Evolutionary conservation across 2,888 invertebrate genomes (phyloP).

Genomic region (Eupithecia tripunctaria): DNA sequence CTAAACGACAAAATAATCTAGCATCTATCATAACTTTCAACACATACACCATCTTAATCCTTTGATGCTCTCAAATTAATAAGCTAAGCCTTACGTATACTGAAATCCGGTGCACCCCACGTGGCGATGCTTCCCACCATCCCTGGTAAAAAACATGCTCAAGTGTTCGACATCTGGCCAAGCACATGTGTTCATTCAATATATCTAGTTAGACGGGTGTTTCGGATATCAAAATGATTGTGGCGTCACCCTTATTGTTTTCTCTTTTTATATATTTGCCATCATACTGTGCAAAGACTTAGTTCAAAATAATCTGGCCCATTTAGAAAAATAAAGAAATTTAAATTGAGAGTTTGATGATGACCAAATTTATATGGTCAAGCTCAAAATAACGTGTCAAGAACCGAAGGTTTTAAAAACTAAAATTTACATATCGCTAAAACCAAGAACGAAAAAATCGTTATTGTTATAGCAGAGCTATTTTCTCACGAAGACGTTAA

Average conservation of each 20-base stretch:
- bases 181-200: constrained; percentile 57
- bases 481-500: constrained; percentile 63
- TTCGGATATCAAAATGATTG: constrained; percentile 43
- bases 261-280: constrained; percentile 24
- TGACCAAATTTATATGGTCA: background rate
- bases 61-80: constrained; percentile 42
- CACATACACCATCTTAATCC: constrained; percentile 37
- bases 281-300: background rate
- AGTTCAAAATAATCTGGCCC: background rate
- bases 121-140: constrained; percentile 66
- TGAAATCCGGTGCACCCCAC: constrained; percentile 38
- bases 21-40: constrained; percentile 29
- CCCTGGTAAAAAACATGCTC: constrained; percentile 62
- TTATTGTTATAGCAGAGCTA: constrained; percentile 62
- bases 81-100: constrained; percentile 21
- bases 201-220: constrained; percentile 44
- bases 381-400: constrained; percentile 15
- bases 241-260: constrained; percentile 47
- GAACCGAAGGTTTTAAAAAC: constrained; percentile 42
- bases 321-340: background rate
- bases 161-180: constrained; percentile 76
- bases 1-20: constrained; percentile 24
- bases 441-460: constrained; percentile 48
- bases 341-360: constrained; percentile 1
- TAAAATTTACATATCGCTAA: constrained; percentile 50